A percentile compares a stretch with the other conserved stretches of the same genome.
Evolutionary conservation across 2,888 invertebrate species (phyloP).

Genomic region (Anticlea derivata): DNA sequence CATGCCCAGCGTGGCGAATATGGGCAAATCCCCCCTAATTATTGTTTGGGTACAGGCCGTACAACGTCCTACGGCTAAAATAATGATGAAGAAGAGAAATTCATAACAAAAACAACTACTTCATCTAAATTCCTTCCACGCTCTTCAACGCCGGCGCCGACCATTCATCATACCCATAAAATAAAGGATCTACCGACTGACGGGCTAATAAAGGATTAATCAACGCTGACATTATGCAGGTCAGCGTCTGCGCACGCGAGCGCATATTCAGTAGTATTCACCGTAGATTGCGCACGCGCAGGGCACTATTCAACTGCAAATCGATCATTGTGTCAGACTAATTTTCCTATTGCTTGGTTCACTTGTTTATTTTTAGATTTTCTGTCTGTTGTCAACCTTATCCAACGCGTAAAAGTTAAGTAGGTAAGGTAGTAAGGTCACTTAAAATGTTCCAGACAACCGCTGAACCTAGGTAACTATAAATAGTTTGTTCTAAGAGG

Average conservation of each 20-base stretch:
- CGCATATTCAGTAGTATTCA: constrained; percentile 27
- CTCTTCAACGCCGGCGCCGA: neutral
- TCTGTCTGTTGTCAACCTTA: too few relatives aligned
- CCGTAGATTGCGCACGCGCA: constrained; percentile 26
- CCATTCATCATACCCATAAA: constrained; percentile 7
- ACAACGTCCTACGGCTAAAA: too few relatives aligned
- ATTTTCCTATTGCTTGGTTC: constrained; percentile 11
- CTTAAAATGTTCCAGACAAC: too few relatives aligned
- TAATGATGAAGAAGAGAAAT: too few relatives aligned
- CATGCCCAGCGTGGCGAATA: too few relatives aligned
- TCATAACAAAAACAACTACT: neutral
- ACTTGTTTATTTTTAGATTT: too few relatives aligned
- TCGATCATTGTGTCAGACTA: constrained; percentile 28
- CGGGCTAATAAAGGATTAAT: constrained; percentile 12
- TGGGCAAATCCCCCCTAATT: too few relatives aligned
- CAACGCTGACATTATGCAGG: constrained; percentile 30
- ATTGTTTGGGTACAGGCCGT: too few relatives aligned
- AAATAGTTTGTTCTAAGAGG: too few relatives aligned
- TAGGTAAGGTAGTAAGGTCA: too few relatives aligned
- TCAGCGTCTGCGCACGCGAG: constrained; percentile 29
- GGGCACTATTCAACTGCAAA: constrained; percentile 43
- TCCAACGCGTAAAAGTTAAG: too few relatives aligned
- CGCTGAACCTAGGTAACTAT: too few relatives aligned
- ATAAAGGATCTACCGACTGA: constrained; percentile 1
- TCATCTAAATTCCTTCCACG: constrained; percentile 6